These are phyloP conservation scores for Bombylius major DNA, from an alignment of 2,888 invertebrate genomes.

Conservation along the genomic window DNA sequence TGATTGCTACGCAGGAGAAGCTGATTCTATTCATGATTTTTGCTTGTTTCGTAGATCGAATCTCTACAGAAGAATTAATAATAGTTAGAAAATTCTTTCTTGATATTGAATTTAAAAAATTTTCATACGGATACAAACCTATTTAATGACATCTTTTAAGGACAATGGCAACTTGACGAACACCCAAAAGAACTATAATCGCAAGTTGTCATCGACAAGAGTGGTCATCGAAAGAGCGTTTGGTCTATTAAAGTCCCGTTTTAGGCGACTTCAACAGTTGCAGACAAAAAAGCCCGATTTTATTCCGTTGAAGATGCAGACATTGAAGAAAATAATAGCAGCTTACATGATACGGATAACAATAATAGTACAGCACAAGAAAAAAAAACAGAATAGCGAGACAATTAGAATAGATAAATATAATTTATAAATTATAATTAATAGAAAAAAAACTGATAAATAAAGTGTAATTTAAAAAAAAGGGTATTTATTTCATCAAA, in stretches of 20 bases:
- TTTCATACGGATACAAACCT: background rate
- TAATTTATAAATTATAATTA: no score
- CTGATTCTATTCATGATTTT: slow-evolving; percentile 3
- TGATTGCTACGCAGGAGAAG: slow-evolving; percentile 5
- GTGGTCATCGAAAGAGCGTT: background rate
- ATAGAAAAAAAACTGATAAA: no score
- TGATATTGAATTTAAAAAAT: background rate
- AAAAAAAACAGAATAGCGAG: no score
- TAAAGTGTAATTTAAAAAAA: no score
- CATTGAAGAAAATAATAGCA: no score
- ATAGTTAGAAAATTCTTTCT: background rate
- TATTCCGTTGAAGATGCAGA: background rate
- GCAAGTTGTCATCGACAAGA: background rate
- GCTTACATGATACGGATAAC: no score
- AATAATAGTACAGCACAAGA: no score
- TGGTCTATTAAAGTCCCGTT: background rate
- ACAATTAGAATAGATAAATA: no score
- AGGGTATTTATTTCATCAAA: no score
- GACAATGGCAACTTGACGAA: background rate
- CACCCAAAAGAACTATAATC: background rate
- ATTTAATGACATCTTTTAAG: background rate
- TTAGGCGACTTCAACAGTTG: background rate
- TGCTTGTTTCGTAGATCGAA: slow-evolving; percentile 5
- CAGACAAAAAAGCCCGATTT: background rate
- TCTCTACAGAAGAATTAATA: background rate